Evolutionary conservation across 2,888 invertebrate genomes (phyloP).

Genomic region (Hydrotaea cyrtoneurina): DNA sequence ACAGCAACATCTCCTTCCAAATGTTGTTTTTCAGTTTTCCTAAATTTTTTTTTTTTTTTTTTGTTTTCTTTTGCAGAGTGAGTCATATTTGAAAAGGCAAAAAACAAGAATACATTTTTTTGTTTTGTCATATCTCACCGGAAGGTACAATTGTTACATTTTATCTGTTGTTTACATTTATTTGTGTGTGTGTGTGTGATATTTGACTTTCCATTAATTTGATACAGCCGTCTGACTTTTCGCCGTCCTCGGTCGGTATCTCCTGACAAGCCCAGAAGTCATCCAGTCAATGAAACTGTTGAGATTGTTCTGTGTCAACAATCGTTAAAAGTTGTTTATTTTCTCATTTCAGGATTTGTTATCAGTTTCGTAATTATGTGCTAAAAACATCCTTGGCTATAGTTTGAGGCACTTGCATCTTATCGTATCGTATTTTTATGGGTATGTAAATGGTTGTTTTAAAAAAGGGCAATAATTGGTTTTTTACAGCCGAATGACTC

Average conservation of each 20-base stretch:
- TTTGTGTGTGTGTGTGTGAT: no score
- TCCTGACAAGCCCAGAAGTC: not conserved
- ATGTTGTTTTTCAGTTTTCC: not conserved
- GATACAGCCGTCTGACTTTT: not conserved
- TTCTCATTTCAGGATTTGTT: conserved; percentile 3
- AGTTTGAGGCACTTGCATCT: not conserved
- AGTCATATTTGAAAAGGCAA: conserved; percentile 1
- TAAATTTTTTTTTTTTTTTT: not conserved
- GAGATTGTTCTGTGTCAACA: not conserved
- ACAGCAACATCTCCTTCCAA: not conserved
- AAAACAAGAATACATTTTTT: not conserved
- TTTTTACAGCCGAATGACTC: not conserved
- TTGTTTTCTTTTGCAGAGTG: not conserved
- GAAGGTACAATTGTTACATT: not conserved
- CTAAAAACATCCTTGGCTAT: conserved; percentile 18
- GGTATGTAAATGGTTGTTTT: conserved; percentile 1
- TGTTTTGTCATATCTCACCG: not conserved
- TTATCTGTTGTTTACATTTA: conserved; percentile 1
- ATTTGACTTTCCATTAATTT: conserved; percentile 15
- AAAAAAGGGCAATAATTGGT: not conserved
- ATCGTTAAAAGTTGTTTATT: conserved; percentile 15
- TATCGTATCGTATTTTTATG: conserved; percentile 12
- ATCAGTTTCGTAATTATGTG: conserved; percentile 34
- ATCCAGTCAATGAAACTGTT: conserved; percentile 22
- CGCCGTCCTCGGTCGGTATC: not conserved